Conservation (phyloP, 2,113 vertebrate genomes). For the Actenoides hombroni region DNA sequence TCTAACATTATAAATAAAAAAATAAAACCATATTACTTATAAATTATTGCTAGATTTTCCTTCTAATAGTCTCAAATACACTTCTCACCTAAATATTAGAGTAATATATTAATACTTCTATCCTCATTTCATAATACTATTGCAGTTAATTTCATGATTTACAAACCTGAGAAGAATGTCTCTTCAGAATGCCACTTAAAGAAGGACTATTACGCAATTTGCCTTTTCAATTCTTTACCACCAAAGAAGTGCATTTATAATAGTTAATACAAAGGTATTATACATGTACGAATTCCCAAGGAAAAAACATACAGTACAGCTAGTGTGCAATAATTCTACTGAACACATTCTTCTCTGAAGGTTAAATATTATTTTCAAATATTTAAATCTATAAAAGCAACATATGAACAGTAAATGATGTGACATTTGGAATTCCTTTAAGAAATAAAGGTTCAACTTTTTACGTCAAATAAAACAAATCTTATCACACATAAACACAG, state of each 20-base stretch:
- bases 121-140: not conserved
- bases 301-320: not conserved
- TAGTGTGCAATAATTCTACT: not conserved
- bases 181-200: not conserved
- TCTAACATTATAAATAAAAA: not conserved
- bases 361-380: not conserved
- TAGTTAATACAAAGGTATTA: not conserved
- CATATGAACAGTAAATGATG: not conserved
- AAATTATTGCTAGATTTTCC: not conserved
- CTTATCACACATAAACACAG: not conserved
- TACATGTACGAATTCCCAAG: not conserved
- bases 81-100: not conserved
- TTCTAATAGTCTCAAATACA: not conserved
- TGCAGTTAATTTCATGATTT: not conserved
- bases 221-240: not conserved
- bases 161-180: not conserved
- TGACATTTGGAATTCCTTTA: not conserved
- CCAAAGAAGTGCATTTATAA: not conserved
- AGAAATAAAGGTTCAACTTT: conserved; percentile 3
- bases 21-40: not conserved
- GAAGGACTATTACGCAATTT: not conserved
- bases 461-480: not conserved
- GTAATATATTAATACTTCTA: not conserved
- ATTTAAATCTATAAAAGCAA: not conserved
- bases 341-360: not conserved